Conservation (phyloP, 2,888 invertebrate genomes). For the Chaetoderma sp. region DNA sequence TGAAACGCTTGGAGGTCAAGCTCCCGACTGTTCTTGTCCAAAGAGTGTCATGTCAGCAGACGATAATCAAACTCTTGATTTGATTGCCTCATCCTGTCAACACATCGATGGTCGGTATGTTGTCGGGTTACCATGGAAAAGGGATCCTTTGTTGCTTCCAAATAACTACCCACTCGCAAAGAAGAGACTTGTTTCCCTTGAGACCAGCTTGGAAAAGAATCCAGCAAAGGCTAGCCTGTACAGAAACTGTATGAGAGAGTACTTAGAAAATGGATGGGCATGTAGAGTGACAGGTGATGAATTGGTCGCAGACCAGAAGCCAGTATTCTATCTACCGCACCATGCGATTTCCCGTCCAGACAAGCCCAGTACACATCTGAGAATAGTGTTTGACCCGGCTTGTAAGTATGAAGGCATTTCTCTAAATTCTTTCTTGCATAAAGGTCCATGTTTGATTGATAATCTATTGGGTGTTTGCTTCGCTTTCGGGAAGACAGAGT, state of each 20-base stretch:
- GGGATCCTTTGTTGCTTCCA: background rate
- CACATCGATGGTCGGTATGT: background rate
- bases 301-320: background rate
- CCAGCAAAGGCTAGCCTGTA: slow-evolving; percentile 3
- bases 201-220: slow-evolving; percentile 3
- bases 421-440: background rate
- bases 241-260: slow-evolving; percentile 3
- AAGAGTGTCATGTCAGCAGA: background rate
- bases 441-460: too few relatives aligned
- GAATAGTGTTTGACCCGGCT: slow-evolving; percentile 17
- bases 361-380: slow-evolving; percentile 8
- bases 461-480: too few relatives aligned
- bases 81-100: background rate
- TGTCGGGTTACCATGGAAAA: slow-evolving; percentile 11
- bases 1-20: slow-evolving; percentile 8
- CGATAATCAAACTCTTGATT: background rate
- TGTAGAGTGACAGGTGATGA: background rate
- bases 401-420: too few relatives aligned
- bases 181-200: slow-evolving; percentile 11
- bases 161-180: slow-evolving; percentile 3
- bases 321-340: slow-evolving; percentile 11
- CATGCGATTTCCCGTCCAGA: slow-evolving; percentile 14
- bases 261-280: slow-evolving; percentile 12
- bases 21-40: slow-evolving; percentile 2
- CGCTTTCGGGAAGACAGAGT: too few relatives aligned